phyloP scores from a whole-genome alignment of 2,113 vertebrate species.

The Daboia siamensis region DNA sequence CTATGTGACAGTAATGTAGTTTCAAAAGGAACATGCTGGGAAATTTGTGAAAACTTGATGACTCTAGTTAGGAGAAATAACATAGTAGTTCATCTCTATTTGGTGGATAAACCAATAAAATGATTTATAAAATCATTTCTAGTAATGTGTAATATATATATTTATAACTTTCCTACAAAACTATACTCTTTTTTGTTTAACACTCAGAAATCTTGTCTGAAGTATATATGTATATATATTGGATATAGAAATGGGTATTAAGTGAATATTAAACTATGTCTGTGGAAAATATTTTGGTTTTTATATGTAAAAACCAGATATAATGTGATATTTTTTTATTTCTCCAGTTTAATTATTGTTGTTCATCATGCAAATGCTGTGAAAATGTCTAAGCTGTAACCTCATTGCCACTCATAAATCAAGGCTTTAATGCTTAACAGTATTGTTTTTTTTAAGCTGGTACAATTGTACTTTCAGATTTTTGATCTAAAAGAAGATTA shows the following conservation, averaged over 20 bases:
- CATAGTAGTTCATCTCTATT: background rate
- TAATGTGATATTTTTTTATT: background rate
- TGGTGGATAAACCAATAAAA: background rate
- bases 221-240: background rate
- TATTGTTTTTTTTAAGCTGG: constrained; percentile 13
- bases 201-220: background rate
- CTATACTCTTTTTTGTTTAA: background rate
- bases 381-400: background rate
- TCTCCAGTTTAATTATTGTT: background rate
- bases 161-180: background rate
- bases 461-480: constrained; percentile 5
- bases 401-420: background rate
- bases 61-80: background rate
- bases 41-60: background rate
- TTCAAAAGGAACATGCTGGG: background rate
- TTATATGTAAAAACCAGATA: background rate
- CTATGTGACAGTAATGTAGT: background rate
- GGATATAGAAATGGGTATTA: background rate
- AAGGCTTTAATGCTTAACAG: background rate
- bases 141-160: background rate
- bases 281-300: background rate
- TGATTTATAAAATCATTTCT: background rate
- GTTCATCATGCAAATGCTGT: background rate
- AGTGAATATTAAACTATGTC: background rate
- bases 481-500: constrained; percentile 11